Conservation (phyloP, 2,797 vertebrate species). For the Aplochiton taeniatus region DNA sequence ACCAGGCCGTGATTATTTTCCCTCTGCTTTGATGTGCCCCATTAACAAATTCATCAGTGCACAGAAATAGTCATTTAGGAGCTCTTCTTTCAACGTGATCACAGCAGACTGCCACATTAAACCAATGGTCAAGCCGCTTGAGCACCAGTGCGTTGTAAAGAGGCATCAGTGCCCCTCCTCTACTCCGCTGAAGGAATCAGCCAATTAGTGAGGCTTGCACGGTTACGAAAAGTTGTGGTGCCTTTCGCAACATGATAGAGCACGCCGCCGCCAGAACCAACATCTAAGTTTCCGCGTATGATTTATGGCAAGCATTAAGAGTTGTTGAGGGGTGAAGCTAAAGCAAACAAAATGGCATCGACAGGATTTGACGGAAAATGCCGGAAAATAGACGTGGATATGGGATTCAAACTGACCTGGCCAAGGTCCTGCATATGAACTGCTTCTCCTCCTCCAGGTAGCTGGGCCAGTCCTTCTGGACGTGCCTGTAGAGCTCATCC, state of each 20-base stretch:
- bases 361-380: background rate
- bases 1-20: constrained; percentile 48
- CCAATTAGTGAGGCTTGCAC: constrained; percentile 14
- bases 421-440: constrained; percentile 70
- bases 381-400: background rate
- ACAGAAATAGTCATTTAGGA: constrained; percentile 54
- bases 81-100: constrained; percentile 55
- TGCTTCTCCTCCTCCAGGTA: constrained; percentile 76
- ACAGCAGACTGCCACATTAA: constrained; percentile 53
- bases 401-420: constrained; percentile 62
- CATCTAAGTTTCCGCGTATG: too few species aligned
- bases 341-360: background rate
- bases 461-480: constrained; percentile 76
- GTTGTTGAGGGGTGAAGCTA: background rate
- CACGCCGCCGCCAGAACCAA: too few species aligned
- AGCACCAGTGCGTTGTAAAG: constrained; percentile 46
- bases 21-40: constrained; percentile 65
- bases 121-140: constrained; percentile 39
- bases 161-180: constrained; percentile 34
- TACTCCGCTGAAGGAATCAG: constrained; percentile 15
- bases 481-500: constrained; percentile 71
- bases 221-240: background rate
- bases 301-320: too few species aligned
- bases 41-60: constrained; percentile 64
- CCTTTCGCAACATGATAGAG: too few species aligned